Evolutionary conservation across 2,797 vertebrate species (phyloP).

Genomic region (Premnoplex brunnescens): DNA sequence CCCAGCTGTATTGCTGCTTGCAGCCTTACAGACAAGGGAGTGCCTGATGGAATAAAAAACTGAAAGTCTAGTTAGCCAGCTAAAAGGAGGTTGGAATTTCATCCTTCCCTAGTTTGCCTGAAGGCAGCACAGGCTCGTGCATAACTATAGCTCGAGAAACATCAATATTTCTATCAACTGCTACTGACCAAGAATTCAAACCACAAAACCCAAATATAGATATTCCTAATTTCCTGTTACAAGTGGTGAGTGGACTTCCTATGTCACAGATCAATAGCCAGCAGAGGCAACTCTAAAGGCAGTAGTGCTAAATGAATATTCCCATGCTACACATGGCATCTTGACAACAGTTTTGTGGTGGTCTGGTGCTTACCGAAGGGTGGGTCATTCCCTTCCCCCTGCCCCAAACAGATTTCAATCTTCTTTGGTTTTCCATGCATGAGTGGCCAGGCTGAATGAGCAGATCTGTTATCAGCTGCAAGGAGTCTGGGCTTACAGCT

Average conservation of each 20-base stretch:
- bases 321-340: background rate
- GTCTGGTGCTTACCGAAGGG: background rate
- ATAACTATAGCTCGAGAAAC: background rate
- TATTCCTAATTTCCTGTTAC: background rate
- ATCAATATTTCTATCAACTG: background rate
- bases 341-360: background rate
- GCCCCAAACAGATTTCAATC: background rate
- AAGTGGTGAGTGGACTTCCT: background rate
- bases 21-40: background rate
- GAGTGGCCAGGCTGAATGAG: conserved; percentile 24
- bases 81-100: background rate
- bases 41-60: background rate
- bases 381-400: background rate
- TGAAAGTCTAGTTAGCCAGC: background rate
- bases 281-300: background rate
- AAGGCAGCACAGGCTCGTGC: background rate
- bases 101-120: background rate
- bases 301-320: background rate
- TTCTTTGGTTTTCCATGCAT: conserved; percentile 22
- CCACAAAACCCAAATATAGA: background rate
- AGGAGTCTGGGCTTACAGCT: conserved; percentile 16
- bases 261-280: background rate
- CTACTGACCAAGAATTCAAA: background rate
- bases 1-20: background rate
- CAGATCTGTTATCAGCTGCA: conserved; percentile 52